These are phyloP conservation scores for Sinohyriopsis cumingii DNA, from an alignment of 2,888 invertebrate genomes.

Conservation along the genomic window DNA sequence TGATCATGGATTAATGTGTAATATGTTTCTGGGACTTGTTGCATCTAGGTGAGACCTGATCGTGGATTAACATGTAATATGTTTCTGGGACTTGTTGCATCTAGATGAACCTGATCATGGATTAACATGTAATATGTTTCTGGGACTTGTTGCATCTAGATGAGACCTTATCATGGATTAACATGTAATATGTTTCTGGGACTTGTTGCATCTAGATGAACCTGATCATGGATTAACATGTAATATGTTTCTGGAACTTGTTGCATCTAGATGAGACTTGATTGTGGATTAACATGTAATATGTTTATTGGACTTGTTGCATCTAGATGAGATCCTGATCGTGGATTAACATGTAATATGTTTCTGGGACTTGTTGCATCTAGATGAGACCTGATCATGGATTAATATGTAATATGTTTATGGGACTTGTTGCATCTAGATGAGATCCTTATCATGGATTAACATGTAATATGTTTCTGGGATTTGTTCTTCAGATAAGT, in stretches of 20 bases:
- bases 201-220: not conserved
- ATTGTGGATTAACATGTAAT: not conserved
- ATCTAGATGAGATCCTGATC: not conserved
- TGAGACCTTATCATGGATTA: not conserved
- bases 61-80: no score
- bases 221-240: not conserved
- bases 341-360: no score
- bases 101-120: not conserved
- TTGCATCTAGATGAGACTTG: not conserved
- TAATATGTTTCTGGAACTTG: no score
- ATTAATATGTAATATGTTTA: no score
- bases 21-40: not conserved
- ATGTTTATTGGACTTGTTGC: not conserved
- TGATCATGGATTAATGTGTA: not conserved
- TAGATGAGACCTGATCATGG: not conserved
- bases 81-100: not conserved
- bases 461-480: not conserved
- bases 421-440: not conserved
- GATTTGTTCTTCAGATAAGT: constrained; percentile 75
- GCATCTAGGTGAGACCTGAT: not conserved
- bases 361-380: not conserved
- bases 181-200: no score
- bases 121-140: no score
- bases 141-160: not conserved
- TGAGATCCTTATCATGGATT: not conserved